Conservation (phyloP, 1,140 invertebrate genomes). For the Brachionus plicatilis region DNA sequence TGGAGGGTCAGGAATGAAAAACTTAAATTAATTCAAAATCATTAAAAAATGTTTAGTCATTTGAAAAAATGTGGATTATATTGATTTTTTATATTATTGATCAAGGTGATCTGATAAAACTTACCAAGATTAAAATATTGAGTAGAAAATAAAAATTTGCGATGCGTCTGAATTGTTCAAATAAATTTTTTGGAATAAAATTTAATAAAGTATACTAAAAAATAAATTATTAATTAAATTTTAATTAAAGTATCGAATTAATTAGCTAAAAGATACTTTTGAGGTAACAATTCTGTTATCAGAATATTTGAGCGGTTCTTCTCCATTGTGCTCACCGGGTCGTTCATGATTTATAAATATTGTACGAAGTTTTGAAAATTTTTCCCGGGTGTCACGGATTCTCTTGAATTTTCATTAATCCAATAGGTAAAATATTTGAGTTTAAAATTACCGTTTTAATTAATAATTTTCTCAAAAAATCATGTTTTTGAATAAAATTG, state of each 20-base stretch:
- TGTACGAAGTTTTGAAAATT: background rate
- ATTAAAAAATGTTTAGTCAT: background rate
- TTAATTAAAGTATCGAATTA: background rate
- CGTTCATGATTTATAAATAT: background rate
- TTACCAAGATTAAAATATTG: slow-evolving; percentile 61
- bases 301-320: background rate
- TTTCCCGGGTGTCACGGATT: slow-evolving; percentile 17
- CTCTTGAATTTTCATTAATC: background rate
- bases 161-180: slow-evolving; percentile 83
- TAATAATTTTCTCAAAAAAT: background rate
- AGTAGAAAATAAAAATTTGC: slow-evolving; percentile 79
- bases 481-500: background rate
- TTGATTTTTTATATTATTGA: background rate
- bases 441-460: background rate
- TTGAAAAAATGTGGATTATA: background rate
- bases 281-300: slow-evolving; percentile 33
- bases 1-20: slow-evolving; percentile 62
- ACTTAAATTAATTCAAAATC: background rate
- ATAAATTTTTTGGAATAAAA: slow-evolving; percentile 89
- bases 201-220: slow-evolving; percentile 80
- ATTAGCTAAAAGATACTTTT: background rate
- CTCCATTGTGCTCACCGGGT: background rate
- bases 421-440: background rate
- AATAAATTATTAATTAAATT: background rate
- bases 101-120: background rate